These are phyloP conservation scores for Metallyticus violacea DNA, from an alignment of 2,888 invertebrate genomes.

Conservation along the genomic window DNA sequence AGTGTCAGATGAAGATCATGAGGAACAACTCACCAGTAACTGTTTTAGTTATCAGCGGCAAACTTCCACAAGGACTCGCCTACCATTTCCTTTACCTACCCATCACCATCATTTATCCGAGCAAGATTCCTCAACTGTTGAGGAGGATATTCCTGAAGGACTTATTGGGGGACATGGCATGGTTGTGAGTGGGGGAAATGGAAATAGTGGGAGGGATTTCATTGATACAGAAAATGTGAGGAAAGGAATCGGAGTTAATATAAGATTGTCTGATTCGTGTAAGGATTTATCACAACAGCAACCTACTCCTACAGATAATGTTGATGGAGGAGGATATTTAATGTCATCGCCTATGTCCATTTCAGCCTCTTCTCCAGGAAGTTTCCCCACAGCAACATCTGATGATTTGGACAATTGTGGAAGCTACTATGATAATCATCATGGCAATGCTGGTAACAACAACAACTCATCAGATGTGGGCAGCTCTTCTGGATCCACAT, in stretches of 20 bases:
- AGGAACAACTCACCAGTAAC: conserved; percentile 24
- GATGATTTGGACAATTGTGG: conserved; percentile 17
- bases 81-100: conserved; percentile 10
- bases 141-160: conserved; percentile 14
- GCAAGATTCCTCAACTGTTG: conserved; percentile 19
- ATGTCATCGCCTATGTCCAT: conserved; percentile 24
- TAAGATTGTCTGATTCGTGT: background rate
- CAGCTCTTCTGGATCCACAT: conserved; percentile 1
- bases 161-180: background rate
- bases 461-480: conserved; percentile 12
- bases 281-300: conserved; percentile 17
- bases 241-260: background rate
- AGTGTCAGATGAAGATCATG: background rate
- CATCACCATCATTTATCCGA: conserved; percentile 13
- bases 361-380: conserved; percentile 23
- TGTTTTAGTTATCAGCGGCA: conserved; percentile 30
- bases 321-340: background rate
- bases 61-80: conserved; percentile 18
- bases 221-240: conserved; percentile 18
- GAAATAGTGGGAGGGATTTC: conserved; percentile 4
- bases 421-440: conserved; percentile 21
- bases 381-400: background rate
- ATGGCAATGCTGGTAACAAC: background rate
- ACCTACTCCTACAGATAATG: background rate
- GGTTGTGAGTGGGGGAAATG: background rate